phyloP scores from a whole-genome alignment of 2,888 invertebrate genomes.

The Sinohyriopsis cumingii region DNA sequence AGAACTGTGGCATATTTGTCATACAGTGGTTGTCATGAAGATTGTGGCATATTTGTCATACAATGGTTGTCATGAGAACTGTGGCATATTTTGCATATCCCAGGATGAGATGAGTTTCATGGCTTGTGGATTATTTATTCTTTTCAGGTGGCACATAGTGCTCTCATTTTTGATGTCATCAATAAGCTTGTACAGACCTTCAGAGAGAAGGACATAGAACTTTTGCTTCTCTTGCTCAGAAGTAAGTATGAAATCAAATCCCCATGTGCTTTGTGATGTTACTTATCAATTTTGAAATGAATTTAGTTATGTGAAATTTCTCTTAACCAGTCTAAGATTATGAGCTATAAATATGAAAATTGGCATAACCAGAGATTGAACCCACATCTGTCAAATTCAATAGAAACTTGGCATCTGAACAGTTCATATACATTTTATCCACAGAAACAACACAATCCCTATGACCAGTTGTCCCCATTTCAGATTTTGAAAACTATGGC shows the following conservation, averaged over 20 bases:
- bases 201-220: constrained; percentile 86
- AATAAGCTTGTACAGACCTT: constrained; percentile 79
- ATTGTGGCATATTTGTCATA: neutral
- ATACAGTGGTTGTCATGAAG: neutral
- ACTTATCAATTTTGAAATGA: too few species aligned
- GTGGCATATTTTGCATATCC: neutral
- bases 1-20: neutral
- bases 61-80: neutral
- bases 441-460: too few species aligned
- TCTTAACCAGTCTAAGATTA: too few species aligned
- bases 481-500: too few species aligned
- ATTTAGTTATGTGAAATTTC: too few species aligned
- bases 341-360: too few species aligned
- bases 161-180: constrained; percentile 86
- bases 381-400: too few species aligned
- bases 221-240: constrained; percentile 84
- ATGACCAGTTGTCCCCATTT: too few species aligned
- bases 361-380: too few species aligned
- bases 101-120: neutral
- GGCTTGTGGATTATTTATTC: constrained; percentile 9
- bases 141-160: constrained; percentile 82
- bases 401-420: too few species aligned
- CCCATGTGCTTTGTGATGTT: neutral
- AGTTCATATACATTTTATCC: too few species aligned
- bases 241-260: constrained; percentile 70